Evolutionary conservation across 2,888 invertebrate species (phyloP).

Genomic region (Sacculina carcini): DNA sequence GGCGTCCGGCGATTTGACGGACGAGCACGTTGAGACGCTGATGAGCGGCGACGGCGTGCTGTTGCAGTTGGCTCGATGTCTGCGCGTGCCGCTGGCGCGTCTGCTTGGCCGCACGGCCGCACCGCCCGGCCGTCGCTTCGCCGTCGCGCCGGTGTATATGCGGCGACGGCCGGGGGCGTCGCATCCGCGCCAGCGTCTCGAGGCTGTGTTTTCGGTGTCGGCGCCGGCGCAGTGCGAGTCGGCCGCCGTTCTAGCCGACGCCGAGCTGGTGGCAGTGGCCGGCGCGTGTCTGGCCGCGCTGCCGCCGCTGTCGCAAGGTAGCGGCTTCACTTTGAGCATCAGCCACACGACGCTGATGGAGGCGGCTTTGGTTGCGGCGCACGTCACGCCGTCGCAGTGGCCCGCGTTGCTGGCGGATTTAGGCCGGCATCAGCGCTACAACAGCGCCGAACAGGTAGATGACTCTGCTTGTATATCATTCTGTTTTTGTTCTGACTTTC

Average conservation of each 20-base stretch:
- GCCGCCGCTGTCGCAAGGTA: conserved; percentile 32
- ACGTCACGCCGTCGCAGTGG: conserved; percentile 34
- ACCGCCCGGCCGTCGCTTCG: conserved; percentile 49
- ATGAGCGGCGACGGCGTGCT: conserved; percentile 69
- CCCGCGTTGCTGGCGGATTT: conserved; percentile 16
- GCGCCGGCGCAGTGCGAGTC: conserved; percentile 36
- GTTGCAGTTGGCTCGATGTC: conserved; percentile 57
- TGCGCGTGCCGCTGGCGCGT: conserved; percentile 49
- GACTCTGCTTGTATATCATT: too few relatives aligned
- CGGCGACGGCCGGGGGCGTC: conserved; percentile 40
- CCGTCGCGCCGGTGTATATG: conserved; percentile 58
- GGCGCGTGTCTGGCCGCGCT: conserved; percentile 44
- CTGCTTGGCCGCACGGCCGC: conserved; percentile 54
- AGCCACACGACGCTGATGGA: conserved; percentile 51
- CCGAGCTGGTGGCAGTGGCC: conserved; percentile 52
- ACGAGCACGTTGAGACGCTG: conserved; percentile 29
- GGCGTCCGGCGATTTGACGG: conserved; percentile 25
- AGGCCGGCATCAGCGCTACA: conserved; percentile 32
- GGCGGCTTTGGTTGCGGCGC: conserved; percentile 49
- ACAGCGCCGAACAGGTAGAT: conserved; percentile 42
- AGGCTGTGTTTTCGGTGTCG: conserved; percentile 80
- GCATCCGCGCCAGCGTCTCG: conserved; percentile 64
- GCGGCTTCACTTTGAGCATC: conserved; percentile 39
- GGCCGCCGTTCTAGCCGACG: conserved; percentile 48
- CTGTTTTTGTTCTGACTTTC: too few relatives aligned